A percentile compares a stretch with the other conserved stretches of the same genome.
Conservation (phyloP, 2,888 invertebrate species). For the Amphipoea lucens region DNA sequence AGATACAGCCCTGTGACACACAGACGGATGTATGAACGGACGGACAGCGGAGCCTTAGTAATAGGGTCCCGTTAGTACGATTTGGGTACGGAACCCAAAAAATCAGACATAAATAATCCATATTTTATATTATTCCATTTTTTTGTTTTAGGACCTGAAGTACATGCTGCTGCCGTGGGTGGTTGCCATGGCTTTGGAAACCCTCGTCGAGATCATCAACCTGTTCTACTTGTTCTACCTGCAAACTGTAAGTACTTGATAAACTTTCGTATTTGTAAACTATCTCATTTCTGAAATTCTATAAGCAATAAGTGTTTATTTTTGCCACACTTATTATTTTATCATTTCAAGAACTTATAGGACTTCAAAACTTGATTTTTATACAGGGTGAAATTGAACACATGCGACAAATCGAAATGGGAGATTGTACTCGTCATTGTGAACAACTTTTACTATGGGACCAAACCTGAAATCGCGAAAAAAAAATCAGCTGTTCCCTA, state of each 20-base stretch:
- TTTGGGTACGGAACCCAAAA: too few relatives aligned
- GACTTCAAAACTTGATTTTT: neutral
- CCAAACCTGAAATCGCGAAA: too few relatives aligned
- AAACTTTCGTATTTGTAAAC: neutral
- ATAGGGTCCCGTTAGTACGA: too few relatives aligned
- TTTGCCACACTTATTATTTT: neutral
- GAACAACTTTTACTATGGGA: too few relatives aligned
- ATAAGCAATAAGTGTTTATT: neutral
- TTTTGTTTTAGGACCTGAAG: constrained; percentile 92
- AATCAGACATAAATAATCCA: neutral
- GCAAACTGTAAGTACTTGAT: constrained; percentile 90
- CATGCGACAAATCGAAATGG: too few relatives aligned
- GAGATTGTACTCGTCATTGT: too few relatives aligned
- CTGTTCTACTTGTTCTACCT: constrained; percentile 92
- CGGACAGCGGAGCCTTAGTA: too few relatives aligned
- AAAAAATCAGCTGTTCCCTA: too few relatives aligned
- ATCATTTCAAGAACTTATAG: neutral
- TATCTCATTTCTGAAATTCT: neutral
- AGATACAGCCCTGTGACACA: too few relatives aligned
- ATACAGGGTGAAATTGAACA: too few relatives aligned
- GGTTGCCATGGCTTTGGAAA: constrained; percentile 91
- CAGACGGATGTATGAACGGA: too few relatives aligned
- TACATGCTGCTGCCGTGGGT: constrained; percentile 94
- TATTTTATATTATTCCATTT: neutral
- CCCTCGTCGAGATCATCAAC: constrained; percentile 92